phyloP scores from a whole-genome alignment of 2,113 vertebrate genomes.

The Donacobius atricapilla region DNA sequence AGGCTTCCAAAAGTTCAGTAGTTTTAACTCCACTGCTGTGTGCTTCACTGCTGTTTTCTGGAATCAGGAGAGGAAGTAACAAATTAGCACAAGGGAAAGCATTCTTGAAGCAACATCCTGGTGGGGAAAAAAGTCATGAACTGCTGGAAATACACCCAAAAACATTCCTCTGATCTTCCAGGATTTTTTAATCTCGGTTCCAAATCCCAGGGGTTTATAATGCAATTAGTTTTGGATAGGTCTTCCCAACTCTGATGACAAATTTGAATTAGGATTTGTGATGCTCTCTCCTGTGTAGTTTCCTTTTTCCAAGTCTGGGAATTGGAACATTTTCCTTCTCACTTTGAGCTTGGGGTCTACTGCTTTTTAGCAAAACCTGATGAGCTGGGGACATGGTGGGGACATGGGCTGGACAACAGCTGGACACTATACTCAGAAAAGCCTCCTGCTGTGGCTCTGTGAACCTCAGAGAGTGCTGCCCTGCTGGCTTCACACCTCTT shows the following conservation, averaged over 20 bases:
- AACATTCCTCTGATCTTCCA: not conserved
- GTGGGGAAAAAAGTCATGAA: not conserved
- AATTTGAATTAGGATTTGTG: not conserved
- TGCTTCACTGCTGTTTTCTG: constrained; percentile 36
- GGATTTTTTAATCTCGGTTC: not conserved
- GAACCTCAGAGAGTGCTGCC: not conserved
- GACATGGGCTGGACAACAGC: not conserved
- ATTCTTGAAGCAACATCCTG: not conserved
- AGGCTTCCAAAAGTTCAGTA: not conserved
- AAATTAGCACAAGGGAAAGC: constrained; percentile 36
- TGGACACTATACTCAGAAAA: not conserved
- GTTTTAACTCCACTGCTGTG: not conserved
- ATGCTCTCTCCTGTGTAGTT: not conserved
- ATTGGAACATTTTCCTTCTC: not conserved
- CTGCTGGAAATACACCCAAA: constrained; percentile 7
- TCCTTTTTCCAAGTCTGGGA: not conserved
- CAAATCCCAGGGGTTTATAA: not conserved
- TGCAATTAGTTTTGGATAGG: not conserved
- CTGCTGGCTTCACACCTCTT: not conserved
- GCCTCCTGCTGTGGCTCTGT: not conserved
- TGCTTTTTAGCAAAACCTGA: not conserved
- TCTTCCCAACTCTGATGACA: not conserved
- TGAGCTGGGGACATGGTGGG: not conserved
- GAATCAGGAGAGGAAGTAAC: constrained; percentile 42
- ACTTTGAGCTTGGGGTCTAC: not conserved